These are phyloP conservation scores for Capreolus pygargus DNA, from an alignment of 2,113 vertebrate genomes.

Conservation along the genomic window DNA sequence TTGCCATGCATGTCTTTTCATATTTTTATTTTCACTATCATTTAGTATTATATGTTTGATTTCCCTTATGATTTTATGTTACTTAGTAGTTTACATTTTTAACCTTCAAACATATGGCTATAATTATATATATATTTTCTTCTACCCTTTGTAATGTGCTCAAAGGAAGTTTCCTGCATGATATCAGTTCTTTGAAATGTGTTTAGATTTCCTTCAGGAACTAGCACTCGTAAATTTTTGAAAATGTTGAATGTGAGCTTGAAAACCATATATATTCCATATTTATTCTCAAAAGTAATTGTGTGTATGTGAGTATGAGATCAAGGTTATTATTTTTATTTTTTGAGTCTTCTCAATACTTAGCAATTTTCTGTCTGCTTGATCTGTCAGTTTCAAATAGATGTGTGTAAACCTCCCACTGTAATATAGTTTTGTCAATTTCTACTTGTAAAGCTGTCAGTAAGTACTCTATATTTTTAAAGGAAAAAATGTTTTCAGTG, in stretches of 20 bases:
- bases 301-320: not conserved
- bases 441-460: not conserved
- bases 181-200: not conserved
- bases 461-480: not conserved
- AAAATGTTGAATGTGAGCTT: not conserved
- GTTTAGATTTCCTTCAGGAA: not conserved
- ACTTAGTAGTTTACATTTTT: conserved; percentile 13
- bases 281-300: not conserved
- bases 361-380: not conserved
- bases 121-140: not conserved
- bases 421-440: not conserved
- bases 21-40: not conserved
- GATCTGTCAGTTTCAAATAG: not conserved
- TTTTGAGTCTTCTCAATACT: not conserved
- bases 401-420: not conserved
- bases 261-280: not conserved
- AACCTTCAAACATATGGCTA: not conserved
- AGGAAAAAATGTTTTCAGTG: not conserved
- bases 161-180: not conserved
- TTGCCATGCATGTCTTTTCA: not conserved
- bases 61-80: not conserved
- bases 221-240: not conserved
- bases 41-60: not conserved
- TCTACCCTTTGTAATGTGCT: not conserved
- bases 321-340: not conserved